Evolutionary conservation across 2,888 invertebrate species (phyloP).

Genomic region (Mechanitis mazaeus): DNA sequence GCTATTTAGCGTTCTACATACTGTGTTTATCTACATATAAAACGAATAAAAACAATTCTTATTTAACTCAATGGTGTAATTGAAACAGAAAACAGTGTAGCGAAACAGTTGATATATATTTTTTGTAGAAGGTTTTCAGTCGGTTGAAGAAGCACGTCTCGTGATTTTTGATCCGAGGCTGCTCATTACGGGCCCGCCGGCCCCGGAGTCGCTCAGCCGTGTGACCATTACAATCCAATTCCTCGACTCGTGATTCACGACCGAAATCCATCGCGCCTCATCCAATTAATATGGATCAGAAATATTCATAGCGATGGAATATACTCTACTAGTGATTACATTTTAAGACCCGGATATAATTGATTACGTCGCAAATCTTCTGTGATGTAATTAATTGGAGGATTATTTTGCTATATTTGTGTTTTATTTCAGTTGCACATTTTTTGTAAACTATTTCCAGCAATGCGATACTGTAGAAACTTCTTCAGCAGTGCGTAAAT

Average conservation of each 20-base stretch:
- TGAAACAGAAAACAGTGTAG: not conserved
- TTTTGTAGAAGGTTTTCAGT: constrained; percentile 13
- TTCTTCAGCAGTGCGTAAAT: constrained; percentile 12
- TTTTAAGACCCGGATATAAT: not conserved
- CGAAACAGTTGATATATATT: not conserved
- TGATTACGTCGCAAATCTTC: not conserved
- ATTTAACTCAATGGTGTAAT: not conserved
- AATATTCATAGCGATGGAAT: constrained; percentile 8
- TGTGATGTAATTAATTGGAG: not conserved
- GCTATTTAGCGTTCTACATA: no score
- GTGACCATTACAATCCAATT: constrained; percentile 60
- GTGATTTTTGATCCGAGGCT: constrained; percentile 49
- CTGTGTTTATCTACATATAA: no score
- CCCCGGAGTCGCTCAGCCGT: constrained; percentile 52
- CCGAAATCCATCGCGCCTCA: constrained; percentile 37
- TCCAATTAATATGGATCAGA: constrained; percentile 18
- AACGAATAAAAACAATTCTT: no score
- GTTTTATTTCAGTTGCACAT: no score
- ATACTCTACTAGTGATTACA: constrained; percentile 10
- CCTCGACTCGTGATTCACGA: constrained; percentile 65
- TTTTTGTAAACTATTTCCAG: not conserved
- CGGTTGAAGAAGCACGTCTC: constrained; percentile 36
- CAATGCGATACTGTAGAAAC: not conserved
- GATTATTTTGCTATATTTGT: no score
- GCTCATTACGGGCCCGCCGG: constrained; percentile 49